These are phyloP conservation scores for Echinops telfairi DNA, from an alignment of 2,113 vertebrate genomes.

Conservation along the genomic window DNA sequence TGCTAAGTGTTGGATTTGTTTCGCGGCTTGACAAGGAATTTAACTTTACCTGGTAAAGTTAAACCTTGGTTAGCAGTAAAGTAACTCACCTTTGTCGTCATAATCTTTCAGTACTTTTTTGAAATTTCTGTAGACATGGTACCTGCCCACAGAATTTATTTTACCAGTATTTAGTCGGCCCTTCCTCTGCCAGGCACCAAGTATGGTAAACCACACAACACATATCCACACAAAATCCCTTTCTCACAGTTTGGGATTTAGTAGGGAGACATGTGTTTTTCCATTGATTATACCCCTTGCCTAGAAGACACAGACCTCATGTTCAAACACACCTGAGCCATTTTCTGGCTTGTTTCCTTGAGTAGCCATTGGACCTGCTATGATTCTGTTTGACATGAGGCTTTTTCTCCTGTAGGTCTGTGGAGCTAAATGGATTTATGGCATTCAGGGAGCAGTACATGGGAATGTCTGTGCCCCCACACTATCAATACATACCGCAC, in stretches of 20 bases:
- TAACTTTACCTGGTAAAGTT: neutral
- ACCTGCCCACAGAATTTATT: constrained; percentile 34
- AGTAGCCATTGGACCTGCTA: neutral
- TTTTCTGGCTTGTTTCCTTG: constrained; percentile 29
- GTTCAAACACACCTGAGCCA: neutral
- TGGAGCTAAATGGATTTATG: constrained; percentile 96
- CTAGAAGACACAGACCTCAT: constrained; percentile 8
- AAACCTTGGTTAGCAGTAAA: constrained; percentile 42
- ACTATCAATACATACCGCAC: constrained; percentile 98
- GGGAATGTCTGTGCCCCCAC: constrained; percentile 93
- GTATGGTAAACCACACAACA: neutral
- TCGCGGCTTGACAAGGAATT: neutral
- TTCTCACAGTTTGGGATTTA: constrained; percentile 4
- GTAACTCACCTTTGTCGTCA: constrained; percentile 43
- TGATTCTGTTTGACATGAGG: constrained; percentile 60
- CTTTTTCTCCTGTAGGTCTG: constrained; percentile 91
- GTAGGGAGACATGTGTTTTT: neutral
- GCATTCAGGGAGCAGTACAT: constrained; percentile 97
- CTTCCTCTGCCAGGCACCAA: neutral
- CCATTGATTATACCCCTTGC: neutral
- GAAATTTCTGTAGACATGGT: constrained; percentile 2
- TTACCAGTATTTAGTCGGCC: constrained; percentile 17
- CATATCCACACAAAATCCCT: neutral
- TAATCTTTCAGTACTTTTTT: neutral
- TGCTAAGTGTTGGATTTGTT: constrained; percentile 44